A percentile compares a stretch with the other conserved stretches of the same genome.
phyloP scores from a whole-genome alignment of 2,113 vertebrate species.

The Ciconia boyciana region DNA sequence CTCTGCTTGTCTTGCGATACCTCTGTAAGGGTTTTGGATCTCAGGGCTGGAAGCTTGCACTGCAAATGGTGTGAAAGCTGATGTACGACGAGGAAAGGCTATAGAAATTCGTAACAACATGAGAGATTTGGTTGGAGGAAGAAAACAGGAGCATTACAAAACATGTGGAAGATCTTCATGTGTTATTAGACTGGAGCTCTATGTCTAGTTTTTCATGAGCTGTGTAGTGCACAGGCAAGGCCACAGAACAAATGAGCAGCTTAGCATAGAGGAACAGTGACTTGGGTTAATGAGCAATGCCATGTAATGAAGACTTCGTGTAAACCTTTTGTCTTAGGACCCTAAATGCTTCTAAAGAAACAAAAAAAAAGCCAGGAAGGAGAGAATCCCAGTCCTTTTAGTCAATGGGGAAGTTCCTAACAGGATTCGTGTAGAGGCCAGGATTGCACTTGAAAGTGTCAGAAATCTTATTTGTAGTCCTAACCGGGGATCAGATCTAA shows the following conservation, averaged over 20 bases:
- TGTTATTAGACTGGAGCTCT: rapidly evolving
- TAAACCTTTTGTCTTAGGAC: background rate
- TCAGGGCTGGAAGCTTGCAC: background rate
- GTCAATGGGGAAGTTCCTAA: background rate
- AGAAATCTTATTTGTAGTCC: background rate
- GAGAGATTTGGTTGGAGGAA: background rate
- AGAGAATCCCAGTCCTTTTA: background rate
- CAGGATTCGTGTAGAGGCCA: background rate
- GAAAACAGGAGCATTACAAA: background rate
- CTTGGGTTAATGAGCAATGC: conserved; percentile 41
- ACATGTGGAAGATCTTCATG: background rate
- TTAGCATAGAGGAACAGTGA: background rate
- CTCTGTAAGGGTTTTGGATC: rapidly evolving
- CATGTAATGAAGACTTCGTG: background rate
- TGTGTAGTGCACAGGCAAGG: background rate
- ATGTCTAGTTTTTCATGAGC: background rate
- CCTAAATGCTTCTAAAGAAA: background rate
- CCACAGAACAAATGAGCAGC: background rate
- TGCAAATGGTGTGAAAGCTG: background rate
- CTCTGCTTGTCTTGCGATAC: rapidly evolving
- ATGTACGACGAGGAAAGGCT: background rate
- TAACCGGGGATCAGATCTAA: background rate
- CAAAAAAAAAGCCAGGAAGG: background rate
- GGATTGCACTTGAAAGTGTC: background rate
- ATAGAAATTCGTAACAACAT: rapidly evolving